These are phyloP conservation scores for Notiomystis cincta DNA, from an alignment of 2,113 vertebrate species.

Conservation along the genomic window DNA sequence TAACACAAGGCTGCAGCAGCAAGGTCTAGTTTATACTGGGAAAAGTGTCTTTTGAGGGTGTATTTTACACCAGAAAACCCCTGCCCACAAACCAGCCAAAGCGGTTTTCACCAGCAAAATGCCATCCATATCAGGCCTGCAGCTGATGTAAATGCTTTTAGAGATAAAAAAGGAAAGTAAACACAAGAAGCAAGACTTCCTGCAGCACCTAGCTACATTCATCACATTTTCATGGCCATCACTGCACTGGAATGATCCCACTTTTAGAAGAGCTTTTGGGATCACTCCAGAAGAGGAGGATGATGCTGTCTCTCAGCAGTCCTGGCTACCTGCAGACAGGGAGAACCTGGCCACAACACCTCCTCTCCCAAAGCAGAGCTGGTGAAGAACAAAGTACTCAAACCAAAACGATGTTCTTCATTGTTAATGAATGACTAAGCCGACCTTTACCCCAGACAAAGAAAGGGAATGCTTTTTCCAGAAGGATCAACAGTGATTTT, in stretches of 20 bases:
- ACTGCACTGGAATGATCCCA: not conserved
- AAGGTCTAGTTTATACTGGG: not conserved
- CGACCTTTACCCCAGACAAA: constrained; percentile 21
- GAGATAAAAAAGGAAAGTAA: not conserved
- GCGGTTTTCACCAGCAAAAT: not conserved
- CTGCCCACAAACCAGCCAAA: not conserved
- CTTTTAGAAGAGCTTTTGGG: not conserved
- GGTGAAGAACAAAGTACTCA: not conserved
- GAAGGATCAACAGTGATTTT: not conserved
- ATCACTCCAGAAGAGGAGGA: not conserved
- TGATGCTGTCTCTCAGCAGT: rapidly evolving
- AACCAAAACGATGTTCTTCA: not conserved
- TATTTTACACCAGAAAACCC: not conserved
- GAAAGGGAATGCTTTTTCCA: not conserved
- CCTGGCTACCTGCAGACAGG: not conserved
- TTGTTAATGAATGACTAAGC: constrained; percentile 18
- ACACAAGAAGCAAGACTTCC: not conserved
- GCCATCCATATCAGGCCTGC: not conserved
- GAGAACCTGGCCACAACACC: not conserved
- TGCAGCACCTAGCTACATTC: not conserved
- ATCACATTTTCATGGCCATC: not conserved
- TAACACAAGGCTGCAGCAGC: not conserved
- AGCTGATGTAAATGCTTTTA: not conserved
- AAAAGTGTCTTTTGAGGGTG: not conserved
- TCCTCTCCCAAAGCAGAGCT: rapidly evolving